Evolutionary conservation across 2,888 invertebrate species (phyloP).

Genomic region (Tupiocoris notatus): DNA sequence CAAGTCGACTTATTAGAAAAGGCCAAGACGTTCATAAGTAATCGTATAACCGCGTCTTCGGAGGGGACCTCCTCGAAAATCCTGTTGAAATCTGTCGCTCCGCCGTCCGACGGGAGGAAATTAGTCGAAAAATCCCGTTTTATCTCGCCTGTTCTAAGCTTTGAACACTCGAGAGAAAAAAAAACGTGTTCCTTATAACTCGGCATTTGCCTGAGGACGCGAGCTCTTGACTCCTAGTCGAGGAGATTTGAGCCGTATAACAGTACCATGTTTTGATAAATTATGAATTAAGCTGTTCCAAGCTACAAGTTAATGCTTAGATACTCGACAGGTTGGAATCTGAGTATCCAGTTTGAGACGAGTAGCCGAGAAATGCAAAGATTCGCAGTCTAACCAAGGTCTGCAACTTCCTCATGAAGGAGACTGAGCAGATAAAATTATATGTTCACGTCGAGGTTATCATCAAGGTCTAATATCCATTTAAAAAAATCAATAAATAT

Average conservation of each 20-base stretch:
- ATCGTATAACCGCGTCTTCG: not conserved
- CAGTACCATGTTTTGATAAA: conserved; percentile 32
- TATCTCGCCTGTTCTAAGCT: not conserved
- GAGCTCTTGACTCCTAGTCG: not conserved
- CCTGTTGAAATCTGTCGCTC: conserved; percentile 26
- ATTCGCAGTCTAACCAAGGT: too few relatives aligned
- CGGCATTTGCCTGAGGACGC: not conserved
- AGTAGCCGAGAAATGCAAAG: too few relatives aligned
- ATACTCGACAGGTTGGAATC: conserved; percentile 24
- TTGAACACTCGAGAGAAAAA: not conserved
- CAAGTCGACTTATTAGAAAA: not conserved
- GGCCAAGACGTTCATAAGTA: conserved; percentile 4
- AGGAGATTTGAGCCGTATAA: not conserved
- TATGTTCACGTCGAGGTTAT: too few relatives aligned
- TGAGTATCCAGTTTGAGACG: not conserved
- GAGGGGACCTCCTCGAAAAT: not conserved
- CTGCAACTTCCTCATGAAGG: too few relatives aligned
- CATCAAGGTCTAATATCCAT: too few relatives aligned
- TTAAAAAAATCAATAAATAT: too few relatives aligned
- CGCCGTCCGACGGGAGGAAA: not conserved
- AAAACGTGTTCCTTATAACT: not conserved
- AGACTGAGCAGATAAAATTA: too few relatives aligned
- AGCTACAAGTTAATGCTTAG: conserved; percentile 30
- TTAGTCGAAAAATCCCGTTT: conserved; percentile 10
- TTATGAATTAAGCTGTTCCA: conserved; percentile 33